phyloP scores from a whole-genome alignment of 2,113 vertebrate genomes.

The Lutjanus erythropterus region DNA sequence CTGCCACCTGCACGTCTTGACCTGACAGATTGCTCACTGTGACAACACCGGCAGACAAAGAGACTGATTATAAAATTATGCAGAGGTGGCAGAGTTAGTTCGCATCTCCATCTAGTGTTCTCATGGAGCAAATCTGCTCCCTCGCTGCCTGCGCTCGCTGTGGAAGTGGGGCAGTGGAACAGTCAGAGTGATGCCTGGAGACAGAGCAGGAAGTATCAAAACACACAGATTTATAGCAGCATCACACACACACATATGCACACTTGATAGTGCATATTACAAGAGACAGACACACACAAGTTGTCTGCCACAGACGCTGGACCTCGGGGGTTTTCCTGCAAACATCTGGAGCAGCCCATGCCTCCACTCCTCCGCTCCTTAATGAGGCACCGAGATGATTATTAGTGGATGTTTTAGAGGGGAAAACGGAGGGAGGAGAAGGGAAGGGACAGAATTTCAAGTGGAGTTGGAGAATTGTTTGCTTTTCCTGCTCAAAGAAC shows the following conservation, averaged over 20 bases:
- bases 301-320: constrained; percentile 54
- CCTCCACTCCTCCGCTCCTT: constrained; percentile 64
- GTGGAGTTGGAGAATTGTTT: constrained; percentile 66
- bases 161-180: constrained; percentile 77
- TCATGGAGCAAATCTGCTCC: constrained; percentile 23
- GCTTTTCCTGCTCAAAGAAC: constrained; percentile 49
- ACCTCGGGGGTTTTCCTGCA: constrained; percentile 66
- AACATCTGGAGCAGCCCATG: constrained; percentile 78
- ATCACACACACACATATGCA: not conserved
- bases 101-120: constrained; percentile 66
- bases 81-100: constrained; percentile 41
- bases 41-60: constrained; percentile 45
- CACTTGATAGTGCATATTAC: constrained; percentile 33
- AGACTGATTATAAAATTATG: constrained; percentile 31
- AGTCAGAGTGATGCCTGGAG: constrained; percentile 53
- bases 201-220: constrained; percentile 53
- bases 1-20: constrained; percentile 5
- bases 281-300: constrained; percentile 47
- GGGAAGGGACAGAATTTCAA: constrained; percentile 47
- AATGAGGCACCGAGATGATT: constrained; percentile 79
- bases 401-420: constrained; percentile 71
- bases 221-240: not conserved
- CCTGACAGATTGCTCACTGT: constrained; percentile 19
- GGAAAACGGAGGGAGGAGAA: constrained; percentile 29
- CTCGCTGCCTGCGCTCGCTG: constrained; percentile 3